Conservation (phyloP, 2,797 vertebrate species). For the Leptodactylus fallax region DNA sequence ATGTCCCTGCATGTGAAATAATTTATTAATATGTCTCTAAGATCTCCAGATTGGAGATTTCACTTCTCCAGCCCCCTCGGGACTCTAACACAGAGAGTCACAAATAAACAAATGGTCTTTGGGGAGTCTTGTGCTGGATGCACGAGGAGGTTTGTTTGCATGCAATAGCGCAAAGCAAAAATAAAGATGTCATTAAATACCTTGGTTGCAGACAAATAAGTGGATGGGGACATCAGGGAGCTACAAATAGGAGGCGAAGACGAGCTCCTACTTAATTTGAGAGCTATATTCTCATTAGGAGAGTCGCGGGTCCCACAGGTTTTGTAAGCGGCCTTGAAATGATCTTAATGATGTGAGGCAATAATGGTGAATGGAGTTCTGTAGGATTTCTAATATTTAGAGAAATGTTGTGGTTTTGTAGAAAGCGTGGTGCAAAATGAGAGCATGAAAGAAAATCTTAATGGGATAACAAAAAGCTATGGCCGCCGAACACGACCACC, state of each 20-base stretch:
- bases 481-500: too few relatives aligned
- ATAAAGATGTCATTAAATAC: conserved; percentile 64
- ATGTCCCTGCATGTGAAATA: background rate
- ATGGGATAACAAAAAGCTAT: too few relatives aligned
- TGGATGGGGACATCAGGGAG: conserved; percentile 54
- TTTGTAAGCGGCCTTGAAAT: conserved; percentile 47
- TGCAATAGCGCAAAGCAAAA: conserved; percentile 54
- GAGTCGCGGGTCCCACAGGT: conserved; percentile 38
- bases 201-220: conserved; percentile 63
- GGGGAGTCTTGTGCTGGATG: conserved; percentile 31
- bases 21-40: conserved; percentile 37
- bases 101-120: conserved; percentile 54
- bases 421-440: background rate
- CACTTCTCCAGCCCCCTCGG: conserved; percentile 3
- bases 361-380: conserved; percentile 18
- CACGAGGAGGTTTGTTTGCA: conserved; percentile 61
- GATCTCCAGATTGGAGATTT: conserved; percentile 47
- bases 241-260: conserved; percentile 52
- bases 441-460: background rate
- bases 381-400: conserved; percentile 5
- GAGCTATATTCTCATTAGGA: conserved; percentile 57
- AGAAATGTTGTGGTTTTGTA: background rate
- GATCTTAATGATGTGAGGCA: conserved; percentile 44
- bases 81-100: conserved; percentile 30
- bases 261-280: conserved; percentile 51